Percentiles rank a stretch among this genome's conserved stretches.
Conservation (phyloP, 2,888 invertebrate genomes). For the Altica lythri region DNA sequence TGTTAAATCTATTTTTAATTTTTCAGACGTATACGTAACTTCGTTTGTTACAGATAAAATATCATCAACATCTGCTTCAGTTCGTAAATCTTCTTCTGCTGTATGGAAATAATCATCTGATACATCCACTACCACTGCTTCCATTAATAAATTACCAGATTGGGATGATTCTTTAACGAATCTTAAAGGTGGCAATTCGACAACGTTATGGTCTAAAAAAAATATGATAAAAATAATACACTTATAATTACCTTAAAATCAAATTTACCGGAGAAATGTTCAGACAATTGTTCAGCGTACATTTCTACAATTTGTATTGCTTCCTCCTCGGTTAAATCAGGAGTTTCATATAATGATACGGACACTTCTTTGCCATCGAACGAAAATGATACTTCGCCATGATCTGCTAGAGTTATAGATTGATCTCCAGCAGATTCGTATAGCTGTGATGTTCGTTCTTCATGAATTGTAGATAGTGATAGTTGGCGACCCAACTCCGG, state of each 20-base stretch:
- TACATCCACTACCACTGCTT: constrained; percentile 89
- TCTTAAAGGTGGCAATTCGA: constrained; percentile 83
- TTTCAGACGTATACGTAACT: constrained; percentile 63
- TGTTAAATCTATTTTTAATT: constrained; percentile 58
- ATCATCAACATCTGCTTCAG: constrained; percentile 86
- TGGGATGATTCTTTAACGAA: constrained; percentile 90
- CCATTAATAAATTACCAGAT: constrained; percentile 86
- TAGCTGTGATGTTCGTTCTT: constrained; percentile 86
- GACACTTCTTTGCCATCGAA: constrained; percentile 92
- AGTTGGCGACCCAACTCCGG: constrained; percentile 70
- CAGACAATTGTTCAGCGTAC: constrained; percentile 91
- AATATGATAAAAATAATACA: constrained; percentile 14
- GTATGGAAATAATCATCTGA: constrained; percentile 81
- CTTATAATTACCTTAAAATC: background rate
- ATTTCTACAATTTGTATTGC: constrained; percentile 90
- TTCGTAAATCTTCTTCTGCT: constrained; percentile 82
- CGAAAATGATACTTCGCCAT: constrained; percentile 86
- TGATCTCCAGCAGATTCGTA: constrained; percentile 76
- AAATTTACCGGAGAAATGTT: constrained; percentile 72
- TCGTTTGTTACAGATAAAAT: constrained; percentile 78
- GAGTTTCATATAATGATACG: constrained; percentile 88
- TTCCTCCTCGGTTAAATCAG: constrained; percentile 90
- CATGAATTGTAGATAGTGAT: constrained; percentile 89
- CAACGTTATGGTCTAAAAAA: constrained; percentile 73
- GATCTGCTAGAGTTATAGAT: constrained; percentile 75